Base-by-base conservation (phyloP, 2,888 invertebrate species). In the Microchrysa polita region DNA sequence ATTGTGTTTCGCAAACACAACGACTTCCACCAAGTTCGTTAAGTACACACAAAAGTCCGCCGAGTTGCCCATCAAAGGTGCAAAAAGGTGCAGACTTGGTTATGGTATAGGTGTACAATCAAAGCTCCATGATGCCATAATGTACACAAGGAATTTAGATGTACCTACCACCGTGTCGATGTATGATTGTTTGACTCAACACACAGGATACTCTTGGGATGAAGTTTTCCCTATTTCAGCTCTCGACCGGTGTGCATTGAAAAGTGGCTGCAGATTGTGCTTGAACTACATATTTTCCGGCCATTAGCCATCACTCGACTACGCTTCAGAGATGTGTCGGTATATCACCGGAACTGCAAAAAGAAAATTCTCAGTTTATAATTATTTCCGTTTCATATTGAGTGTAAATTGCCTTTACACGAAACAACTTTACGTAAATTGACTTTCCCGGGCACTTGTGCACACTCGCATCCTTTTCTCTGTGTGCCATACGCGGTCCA, bases 11-110 rank as follows among this genome's bases (percentile, higher is more conserved):
- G 61, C 16, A 61, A 61, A 61, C 42, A 61, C 40, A 42, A 61
- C 61, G n/a, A n/a, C n/a, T n/a, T n/a, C n/a, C 40, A 5, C 27
- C 18, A 48, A 65, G 48, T 22, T 65, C 65, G 44, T 48, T 48
- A 65, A 65, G 65, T 65, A 48, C 44, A 42, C 65, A 48, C 14
- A 65, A n/a, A n/a, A n/a, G 65, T 44, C 34, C 65, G 12, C 27
- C 14, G 61, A 16, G 40, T 61, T 27, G 7, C 20, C n/a, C 10
- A 42, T 14, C 10, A 12, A 18, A 16, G 44, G 10, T 16, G 23
- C 48, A 14, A 16, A 60, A 65, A 65, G 48, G 65, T 22, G 18
- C n/a, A 34, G 12, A 34, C 27, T 34, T 7, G 27, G 27, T n/a
- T n/a, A n/a, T n/a, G n/a, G n/a, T n/a, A n/a, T n/a, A n/a, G n/a